Evolutionary conservation across 2,797 vertebrate species (phyloP).

Genomic region (Philypnodon macrostomus): DNA sequence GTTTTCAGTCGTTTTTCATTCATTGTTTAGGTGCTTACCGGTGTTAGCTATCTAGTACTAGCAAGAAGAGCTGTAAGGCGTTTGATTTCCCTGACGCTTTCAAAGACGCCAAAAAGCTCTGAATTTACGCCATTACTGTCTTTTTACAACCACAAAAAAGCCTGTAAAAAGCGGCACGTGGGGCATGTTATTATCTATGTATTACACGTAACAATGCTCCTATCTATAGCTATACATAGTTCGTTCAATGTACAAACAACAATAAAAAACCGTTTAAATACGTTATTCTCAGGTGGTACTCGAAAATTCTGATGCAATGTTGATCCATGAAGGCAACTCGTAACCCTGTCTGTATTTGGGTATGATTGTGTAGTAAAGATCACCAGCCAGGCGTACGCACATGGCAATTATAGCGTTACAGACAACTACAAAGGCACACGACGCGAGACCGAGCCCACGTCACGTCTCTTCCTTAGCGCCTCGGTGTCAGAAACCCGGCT

Average conservation of each 20-base stretch:
- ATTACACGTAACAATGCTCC: not conserved
- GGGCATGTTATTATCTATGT: not conserved
- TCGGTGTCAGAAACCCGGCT: not conserved
- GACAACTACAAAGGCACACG: constrained; percentile 23
- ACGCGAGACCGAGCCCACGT: constrained; percentile 23
- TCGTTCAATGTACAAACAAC: not conserved
- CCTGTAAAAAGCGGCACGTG: not conserved
- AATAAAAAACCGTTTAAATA: not conserved
- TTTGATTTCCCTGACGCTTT: constrained; percentile 29
- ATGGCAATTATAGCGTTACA: not conserved
- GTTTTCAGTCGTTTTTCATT: constrained; percentile 8
- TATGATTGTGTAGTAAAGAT: not conserved
- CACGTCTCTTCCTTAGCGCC: constrained; percentile 40
- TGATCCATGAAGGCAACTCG: not conserved
- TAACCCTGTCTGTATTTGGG: not conserved
- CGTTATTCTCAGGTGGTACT: too few species aligned
- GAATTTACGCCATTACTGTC: not conserved
- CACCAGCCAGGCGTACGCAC: not conserved
- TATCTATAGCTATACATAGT: not conserved
- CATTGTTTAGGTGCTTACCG: constrained; percentile 34
- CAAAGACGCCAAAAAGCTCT: not conserved
- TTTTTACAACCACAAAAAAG: fast-evolving
- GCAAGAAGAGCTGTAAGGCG: constrained; percentile 2
- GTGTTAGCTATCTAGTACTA: constrained; percentile 3
- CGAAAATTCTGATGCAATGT: not conserved